Conservation (phyloP, 2,113 vertebrate genomes). For the Myotis davidii region DNA sequence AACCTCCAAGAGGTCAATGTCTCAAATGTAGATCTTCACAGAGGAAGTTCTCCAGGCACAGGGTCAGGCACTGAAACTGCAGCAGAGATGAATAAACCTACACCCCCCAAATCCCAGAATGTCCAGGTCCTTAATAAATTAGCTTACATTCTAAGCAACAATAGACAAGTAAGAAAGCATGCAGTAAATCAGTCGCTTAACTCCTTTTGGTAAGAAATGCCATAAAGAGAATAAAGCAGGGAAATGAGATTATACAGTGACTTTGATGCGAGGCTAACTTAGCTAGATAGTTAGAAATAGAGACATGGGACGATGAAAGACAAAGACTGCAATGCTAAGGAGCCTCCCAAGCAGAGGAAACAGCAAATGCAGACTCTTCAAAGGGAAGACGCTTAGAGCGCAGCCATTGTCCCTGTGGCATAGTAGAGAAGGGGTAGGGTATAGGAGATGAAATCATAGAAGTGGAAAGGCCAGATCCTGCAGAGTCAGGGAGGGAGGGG, state of each 20-base stretch:
- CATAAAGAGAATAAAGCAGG: background rate
- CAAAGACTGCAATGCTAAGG: background rate
- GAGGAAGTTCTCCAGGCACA: background rate
- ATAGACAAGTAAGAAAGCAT: background rate
- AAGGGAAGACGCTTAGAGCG: background rate
- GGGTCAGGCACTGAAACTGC: background rate
- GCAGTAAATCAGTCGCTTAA: background rate
- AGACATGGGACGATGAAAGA: background rate
- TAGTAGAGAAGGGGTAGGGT: accelerated
- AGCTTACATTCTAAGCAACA: background rate
- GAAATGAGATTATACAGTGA: background rate
- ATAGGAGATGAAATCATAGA: no score
- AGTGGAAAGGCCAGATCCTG: background rate
- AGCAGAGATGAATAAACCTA: background rate
- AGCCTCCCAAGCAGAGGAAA: background rate
- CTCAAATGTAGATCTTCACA: background rate
- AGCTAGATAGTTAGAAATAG: background rate
- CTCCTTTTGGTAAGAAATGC: background rate
- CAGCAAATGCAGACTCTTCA: background rate
- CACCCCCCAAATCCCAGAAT: background rate
- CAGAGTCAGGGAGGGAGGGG: accelerated
- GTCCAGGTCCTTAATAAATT: background rate
- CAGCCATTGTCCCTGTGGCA: accelerated
- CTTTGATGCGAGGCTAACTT: background rate
- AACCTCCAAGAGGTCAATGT: background rate